Conservation (phyloP, 2,113 vertebrate genomes). For the Prunella himalayana region DNA sequence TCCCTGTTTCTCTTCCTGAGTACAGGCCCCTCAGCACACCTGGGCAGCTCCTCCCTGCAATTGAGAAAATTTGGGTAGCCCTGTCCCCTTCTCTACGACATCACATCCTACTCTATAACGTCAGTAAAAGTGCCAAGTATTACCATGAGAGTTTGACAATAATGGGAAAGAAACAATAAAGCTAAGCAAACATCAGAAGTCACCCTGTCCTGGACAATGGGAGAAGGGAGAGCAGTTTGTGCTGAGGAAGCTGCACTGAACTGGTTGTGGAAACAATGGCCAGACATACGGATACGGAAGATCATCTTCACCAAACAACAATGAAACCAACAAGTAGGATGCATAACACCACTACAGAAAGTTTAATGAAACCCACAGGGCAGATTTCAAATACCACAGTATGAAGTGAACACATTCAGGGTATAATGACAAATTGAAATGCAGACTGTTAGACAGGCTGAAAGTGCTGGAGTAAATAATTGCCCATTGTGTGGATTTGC, state of each 20-base stretch:
- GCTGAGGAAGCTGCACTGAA: constrained; percentile 45
- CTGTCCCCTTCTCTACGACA: constrained; percentile 76
- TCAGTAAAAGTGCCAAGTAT: constrained; percentile 65
- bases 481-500: background rate
- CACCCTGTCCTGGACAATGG: constrained; percentile 43
- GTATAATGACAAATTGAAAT: background rate
- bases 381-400: constrained; percentile 13
- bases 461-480: background rate
- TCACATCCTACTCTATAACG: constrained; percentile 71
- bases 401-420: background rate
- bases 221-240: constrained; percentile 26
- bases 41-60: constrained; percentile 76
- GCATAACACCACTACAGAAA: background rate
- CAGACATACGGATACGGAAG: background rate
- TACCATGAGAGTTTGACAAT: constrained; percentile 40
- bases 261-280: constrained; percentile 32
- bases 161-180: constrained; percentile 55
- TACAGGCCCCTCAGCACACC: constrained; percentile 76
- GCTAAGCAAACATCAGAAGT: constrained; percentile 45
- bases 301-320: constrained; percentile 23
- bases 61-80: constrained; percentile 77
- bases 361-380: constrained; percentile 38
- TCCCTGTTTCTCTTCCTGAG: constrained; percentile 79
- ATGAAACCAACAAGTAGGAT: constrained; percentile 31
- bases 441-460: background rate